These are phyloP conservation scores for Cavia aperea DNA, from an alignment of 2,113 vertebrate genomes.

Conservation along the genomic window DNA sequence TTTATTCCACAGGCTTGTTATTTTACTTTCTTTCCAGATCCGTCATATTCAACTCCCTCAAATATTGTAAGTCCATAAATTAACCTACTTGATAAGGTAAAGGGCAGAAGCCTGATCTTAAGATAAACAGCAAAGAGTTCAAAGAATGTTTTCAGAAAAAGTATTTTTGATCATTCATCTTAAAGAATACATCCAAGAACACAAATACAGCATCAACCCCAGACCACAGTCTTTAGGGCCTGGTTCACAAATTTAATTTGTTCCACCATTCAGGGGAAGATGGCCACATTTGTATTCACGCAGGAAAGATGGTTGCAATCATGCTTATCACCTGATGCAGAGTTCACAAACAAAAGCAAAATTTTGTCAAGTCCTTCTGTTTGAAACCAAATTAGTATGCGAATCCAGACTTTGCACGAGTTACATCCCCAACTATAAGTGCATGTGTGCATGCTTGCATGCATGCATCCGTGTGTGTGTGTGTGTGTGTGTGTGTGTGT, in stretches of 20 bases:
- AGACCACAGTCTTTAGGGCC: neutral
- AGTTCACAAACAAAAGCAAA: too few species aligned
- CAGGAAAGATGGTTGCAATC: too few species aligned
- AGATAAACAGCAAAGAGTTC: neutral
- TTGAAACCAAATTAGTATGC: neutral
- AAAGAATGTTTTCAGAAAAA: neutral
- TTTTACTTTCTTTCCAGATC: neutral
- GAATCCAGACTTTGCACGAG: neutral
- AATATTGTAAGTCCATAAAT: neutral
- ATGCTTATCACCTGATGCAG: too few species aligned
- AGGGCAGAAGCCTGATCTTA: neutral
- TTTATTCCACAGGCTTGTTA: neutral
- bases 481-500: too few species aligned
- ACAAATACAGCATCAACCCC: neutral
- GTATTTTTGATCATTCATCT: neutral
- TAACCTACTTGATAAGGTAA: neutral
- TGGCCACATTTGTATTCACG: neutral
- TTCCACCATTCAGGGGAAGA: neutral
- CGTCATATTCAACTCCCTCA: neutral
- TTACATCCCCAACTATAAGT: neutral
- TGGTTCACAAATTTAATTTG: neutral
- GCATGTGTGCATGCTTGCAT: too few species aligned
- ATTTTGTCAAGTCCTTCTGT: neutral
- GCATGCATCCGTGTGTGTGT: too few species aligned
- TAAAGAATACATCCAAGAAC: neutral